Conservation (phyloP, 2,113 vertebrate genomes). For the Brachypodius melanocephalos region DNA sequence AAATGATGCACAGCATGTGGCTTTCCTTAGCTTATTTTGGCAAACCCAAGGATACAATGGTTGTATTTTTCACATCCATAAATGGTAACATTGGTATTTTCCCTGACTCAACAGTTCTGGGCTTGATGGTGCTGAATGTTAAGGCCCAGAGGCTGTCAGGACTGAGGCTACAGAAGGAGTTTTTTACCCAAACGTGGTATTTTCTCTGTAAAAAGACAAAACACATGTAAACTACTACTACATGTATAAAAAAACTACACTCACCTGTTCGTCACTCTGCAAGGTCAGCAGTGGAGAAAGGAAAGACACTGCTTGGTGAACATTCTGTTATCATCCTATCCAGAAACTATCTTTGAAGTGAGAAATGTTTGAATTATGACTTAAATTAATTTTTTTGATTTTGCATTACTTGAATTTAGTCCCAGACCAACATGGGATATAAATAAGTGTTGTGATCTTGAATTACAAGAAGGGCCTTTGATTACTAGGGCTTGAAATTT, state of each 20-base stretch:
- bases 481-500: slow-evolving; percentile 23
- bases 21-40: neutral
- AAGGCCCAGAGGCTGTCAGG: neutral
- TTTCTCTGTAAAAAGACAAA: neutral
- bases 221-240: neutral
- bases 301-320: neutral
- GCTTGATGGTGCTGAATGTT: neutral
- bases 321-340: neutral
- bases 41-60: neutral
- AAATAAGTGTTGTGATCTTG: neutral
- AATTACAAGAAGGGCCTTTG: slow-evolving; percentile 3
- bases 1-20: neutral
- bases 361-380: neutral
- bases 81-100: neutral
- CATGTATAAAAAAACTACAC: neutral
- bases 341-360: slow-evolving; percentile 11
- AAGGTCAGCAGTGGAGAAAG: neutral
- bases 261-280: neutral
- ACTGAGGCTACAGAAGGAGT: neutral
- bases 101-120: neutral
- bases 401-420: neutral
- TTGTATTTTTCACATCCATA: slow-evolving; percentile 31
- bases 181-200: neutral
- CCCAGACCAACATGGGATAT: neutral
- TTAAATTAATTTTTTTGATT: neutral